Evolutionary conservation across 2,113 vertebrate genomes (phyloP), one percentile per base, ranked within the genome.

Genomic region (Oriolus oriolus): DNA sequence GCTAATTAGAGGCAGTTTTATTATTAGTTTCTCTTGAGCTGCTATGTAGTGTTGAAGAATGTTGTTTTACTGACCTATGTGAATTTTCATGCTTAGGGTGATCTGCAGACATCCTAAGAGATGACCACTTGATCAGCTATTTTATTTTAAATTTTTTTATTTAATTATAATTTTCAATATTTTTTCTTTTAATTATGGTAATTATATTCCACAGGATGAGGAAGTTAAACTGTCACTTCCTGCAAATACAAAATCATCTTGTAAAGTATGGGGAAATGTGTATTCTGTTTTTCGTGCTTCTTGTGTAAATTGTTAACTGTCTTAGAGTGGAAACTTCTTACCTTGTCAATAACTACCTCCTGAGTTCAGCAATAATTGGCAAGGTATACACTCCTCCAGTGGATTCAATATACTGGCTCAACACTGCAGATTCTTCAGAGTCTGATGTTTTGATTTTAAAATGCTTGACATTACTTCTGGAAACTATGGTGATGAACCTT

Each of bases 261-360:
- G 53, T 86, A 53, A 87, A 88, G 19, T n/a, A 69, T 1, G 20
- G 39, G 37, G 45, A 73, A 69, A 91, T 22, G 10, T 35, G n/a
- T 64, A 13, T 23, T 76, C 16, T 57, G 35, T 39, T 94, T 41
- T 88, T 88, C 63, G 52, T 80, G 35, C 78, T 84, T 79, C 75
- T 86, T 11, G 7, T 71, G 60, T 54, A 89, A 81, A 84, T 50
- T 0, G 7, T 68, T 57, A 84, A 53, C 50, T 83, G 50, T 93
- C 70, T 57, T 53, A 71, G 49, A 59, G 63, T 77, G 44, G 64
- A 66, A 95, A 60, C 52, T 79, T 71, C 56, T 66, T 90, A 83
- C 78, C 88, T 90, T 90, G 93, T 80, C 85, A 94, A 37, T 93
- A 95, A 84, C 93, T 96, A 97, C 94, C 95, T 97, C 95, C 75